phyloP scores from a whole-genome alignment of 1,140 invertebrate species.

The Andrena cerasifolii region DNA sequence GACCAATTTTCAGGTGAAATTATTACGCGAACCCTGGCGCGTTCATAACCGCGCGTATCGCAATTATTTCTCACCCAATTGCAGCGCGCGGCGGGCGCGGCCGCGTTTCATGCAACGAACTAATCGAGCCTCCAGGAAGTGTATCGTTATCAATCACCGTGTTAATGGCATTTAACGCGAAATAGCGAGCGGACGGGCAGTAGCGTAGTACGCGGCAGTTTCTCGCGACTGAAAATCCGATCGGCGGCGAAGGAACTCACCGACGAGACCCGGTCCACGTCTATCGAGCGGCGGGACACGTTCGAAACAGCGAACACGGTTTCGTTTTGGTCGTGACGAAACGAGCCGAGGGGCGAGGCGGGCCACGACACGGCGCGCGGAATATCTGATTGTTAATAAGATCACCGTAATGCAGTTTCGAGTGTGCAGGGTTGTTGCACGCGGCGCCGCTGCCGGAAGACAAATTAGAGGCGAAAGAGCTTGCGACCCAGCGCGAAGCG shows the following conservation, averaged over 20 bases:
- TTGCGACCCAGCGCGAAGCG: not conserved
- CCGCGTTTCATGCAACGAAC: not conserved
- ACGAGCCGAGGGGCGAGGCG: not conserved
- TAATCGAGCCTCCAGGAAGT: not conserved
- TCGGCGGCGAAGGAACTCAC: not conserved
- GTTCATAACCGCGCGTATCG: conserved; percentile 6
- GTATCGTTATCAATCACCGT: not conserved
- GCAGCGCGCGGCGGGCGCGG: not conserved
- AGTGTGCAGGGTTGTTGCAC: conserved; percentile 10
- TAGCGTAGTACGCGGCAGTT: not conserved
- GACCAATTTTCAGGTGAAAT: not conserved
- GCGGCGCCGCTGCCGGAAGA: conserved; percentile 14
- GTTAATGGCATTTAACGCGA: not conserved
- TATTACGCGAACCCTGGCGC: conserved; percentile 2
- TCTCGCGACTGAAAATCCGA: not conserved
- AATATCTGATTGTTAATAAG: conserved; percentile 43
- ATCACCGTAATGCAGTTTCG: conserved; percentile 35
- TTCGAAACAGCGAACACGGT: conserved; percentile 11
- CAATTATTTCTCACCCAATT: not conserved
- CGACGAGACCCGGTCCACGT: not conserved
- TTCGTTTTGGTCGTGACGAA: not conserved
- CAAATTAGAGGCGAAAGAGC: conserved; percentile 45
- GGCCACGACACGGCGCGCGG: conserved; percentile 4
- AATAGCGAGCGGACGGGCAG: not conserved
- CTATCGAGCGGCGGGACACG: not conserved